These are phyloP conservation scores for Aphelocoma californica DNA, from an alignment of 2,797 vertebrate genomes.

Conservation along the genomic window DNA sequence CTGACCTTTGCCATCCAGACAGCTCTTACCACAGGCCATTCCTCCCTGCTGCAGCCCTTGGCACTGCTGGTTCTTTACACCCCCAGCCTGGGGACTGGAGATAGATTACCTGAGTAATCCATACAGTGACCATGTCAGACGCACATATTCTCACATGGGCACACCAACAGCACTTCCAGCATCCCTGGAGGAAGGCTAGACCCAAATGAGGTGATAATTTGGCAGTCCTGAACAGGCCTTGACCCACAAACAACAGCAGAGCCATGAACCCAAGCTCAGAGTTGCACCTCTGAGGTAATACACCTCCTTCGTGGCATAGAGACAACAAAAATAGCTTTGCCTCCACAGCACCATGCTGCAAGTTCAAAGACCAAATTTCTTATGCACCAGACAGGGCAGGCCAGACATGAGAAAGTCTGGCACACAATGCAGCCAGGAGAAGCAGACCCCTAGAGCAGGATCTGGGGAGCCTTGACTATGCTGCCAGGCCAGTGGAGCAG, in stretches of 20 bases:
- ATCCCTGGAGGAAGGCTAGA: not conserved
- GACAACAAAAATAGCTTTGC: not conserved
- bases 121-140: accelerated
- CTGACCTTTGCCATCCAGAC: not conserved
- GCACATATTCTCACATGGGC: accelerated
- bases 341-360: not conserved
- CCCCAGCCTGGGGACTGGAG: not conserved
- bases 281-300: not conserved
- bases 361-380: not conserved
- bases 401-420: not conserved
- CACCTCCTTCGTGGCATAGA: not conserved
- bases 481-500: not conserved
- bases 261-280: not conserved
- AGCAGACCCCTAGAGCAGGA: not conserved
- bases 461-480: not conserved
- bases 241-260: not conserved
- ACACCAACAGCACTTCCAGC: not conserved
- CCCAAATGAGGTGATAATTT: not conserved
- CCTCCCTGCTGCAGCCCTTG: not conserved
- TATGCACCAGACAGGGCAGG: not conserved
- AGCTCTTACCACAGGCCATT: not conserved
- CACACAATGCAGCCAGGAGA: not conserved
- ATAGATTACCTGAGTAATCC: not conserved
- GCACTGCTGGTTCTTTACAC: not conserved
- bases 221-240: not conserved